Conservation (phyloP, 2,113 vertebrate genomes). For the Cisticola juncidis region DNA sequence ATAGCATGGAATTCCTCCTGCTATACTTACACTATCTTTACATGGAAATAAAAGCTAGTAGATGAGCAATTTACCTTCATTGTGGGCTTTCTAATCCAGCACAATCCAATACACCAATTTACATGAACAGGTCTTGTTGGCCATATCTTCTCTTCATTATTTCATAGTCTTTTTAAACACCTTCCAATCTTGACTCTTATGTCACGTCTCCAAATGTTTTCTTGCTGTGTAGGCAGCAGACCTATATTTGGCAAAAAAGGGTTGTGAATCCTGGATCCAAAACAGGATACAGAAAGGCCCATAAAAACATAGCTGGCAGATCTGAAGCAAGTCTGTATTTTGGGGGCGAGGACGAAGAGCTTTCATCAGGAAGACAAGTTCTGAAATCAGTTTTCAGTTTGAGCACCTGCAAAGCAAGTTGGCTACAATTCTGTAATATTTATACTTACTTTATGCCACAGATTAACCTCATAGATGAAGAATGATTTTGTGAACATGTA, state of each 20-base stretch:
- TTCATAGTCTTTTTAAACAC: background rate
- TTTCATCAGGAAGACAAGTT: background rate
- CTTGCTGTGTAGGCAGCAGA: background rate
- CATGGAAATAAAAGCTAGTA: background rate
- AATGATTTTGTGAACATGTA: background rate
- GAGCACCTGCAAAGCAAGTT: background rate
- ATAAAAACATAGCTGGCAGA: background rate
- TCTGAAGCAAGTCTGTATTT: background rate
- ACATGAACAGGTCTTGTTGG: background rate
- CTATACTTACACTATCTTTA: background rate
- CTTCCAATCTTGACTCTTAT: background rate
- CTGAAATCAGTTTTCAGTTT: background rate
- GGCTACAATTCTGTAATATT: background rate
- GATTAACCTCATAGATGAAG: background rate
- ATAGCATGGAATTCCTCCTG: background rate
- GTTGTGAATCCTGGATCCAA: slow-evolving; percentile 25
- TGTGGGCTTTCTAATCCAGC: background rate
- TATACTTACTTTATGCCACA: rapidly evolving
- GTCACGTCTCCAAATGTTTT: slow-evolving; percentile 28
- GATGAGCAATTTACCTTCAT: background rate
- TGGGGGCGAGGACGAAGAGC: background rate
- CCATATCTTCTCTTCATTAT: background rate
- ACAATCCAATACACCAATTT: background rate
- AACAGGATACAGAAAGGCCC: background rate
- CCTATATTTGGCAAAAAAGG: slow-evolving; percentile 14